These are phyloP conservation scores for Ptychodera flava DNA, from an alignment of 35 echinoderm and acorn worm species.

Conservation along the genomic window DNA sequence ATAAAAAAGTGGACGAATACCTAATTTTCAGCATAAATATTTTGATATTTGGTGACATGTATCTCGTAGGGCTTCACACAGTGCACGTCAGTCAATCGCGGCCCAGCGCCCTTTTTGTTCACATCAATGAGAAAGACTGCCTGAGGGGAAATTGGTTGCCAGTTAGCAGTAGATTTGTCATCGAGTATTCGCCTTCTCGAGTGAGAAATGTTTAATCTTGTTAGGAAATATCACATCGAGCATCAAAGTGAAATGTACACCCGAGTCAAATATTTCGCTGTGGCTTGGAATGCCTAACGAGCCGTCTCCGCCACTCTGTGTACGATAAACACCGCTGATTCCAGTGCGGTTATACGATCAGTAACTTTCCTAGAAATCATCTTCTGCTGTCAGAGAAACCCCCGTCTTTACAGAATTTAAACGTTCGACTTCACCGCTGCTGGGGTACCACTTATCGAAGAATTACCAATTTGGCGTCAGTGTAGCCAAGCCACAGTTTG, in stretches of 20 bases:
- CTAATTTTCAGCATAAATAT: too few species aligned
- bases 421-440: too few species aligned
- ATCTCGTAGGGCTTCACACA: neutral
- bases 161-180: neutral
- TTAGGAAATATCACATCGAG: neutral
- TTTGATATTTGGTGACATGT: too few species aligned
- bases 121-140: neutral
- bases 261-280: neutral
- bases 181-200: neutral
- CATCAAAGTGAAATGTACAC: neutral
- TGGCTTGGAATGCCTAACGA: neutral
- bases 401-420: too few species aligned
- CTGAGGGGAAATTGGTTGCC: neutral
- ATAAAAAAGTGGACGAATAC: too few species aligned
- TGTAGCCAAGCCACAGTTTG: too few species aligned
- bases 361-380: too few species aligned
- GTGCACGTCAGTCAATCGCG: neutral
- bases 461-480: too few species aligned
- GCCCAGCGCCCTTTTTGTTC: neutral
- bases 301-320: neutral
- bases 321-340: neutral
- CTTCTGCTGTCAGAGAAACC: too few species aligned
- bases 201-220: neutral
- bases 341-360: neutral
- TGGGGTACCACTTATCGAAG: too few species aligned